phyloP scores from a whole-genome alignment of 2,888 invertebrate genomes.

The Philaethria dido region DNA sequence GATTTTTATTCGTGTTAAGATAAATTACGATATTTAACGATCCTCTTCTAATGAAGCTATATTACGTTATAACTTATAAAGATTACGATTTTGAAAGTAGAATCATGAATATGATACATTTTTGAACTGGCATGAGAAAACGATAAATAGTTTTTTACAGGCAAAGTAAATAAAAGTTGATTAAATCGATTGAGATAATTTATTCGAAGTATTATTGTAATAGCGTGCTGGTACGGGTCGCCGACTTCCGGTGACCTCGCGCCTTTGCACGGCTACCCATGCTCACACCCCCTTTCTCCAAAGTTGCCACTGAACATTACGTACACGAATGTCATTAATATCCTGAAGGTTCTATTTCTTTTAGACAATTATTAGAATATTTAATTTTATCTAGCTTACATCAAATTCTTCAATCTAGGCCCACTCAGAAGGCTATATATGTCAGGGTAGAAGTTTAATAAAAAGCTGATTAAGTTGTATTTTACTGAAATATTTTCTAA shows the following conservation, averaged over 20 bases:
- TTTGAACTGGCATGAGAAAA: conserved; percentile 47
- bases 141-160: conserved; percentile 28
- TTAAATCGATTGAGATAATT: conserved; percentile 57
- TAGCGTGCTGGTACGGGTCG: conserved; percentile 62
- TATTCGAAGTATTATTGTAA: conserved; percentile 60
- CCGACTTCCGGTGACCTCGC: conserved; percentile 62
- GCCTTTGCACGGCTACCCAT: conserved; percentile 53
- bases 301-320: conserved; percentile 22
- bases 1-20: conserved; percentile 55
- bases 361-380: not conserved
- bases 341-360: conserved; percentile 5
- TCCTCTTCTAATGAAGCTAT: conserved; percentile 24
- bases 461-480: not conserved
- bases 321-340: conserved; percentile 25
- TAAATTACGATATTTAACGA: conserved; percentile 46
- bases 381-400: not conserved
- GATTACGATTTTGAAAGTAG: not conserved
- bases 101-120: not conserved
- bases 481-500: not conserved
- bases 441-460: not conserved
- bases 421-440: not conserved
- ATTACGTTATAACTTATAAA: conserved; percentile 3
- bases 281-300: conserved; percentile 35
- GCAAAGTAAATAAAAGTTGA: conserved; percentile 50
- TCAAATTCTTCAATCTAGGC: not conserved